Conservation (phyloP, 2,888 invertebrate species). For the Nineta flava region DNA sequence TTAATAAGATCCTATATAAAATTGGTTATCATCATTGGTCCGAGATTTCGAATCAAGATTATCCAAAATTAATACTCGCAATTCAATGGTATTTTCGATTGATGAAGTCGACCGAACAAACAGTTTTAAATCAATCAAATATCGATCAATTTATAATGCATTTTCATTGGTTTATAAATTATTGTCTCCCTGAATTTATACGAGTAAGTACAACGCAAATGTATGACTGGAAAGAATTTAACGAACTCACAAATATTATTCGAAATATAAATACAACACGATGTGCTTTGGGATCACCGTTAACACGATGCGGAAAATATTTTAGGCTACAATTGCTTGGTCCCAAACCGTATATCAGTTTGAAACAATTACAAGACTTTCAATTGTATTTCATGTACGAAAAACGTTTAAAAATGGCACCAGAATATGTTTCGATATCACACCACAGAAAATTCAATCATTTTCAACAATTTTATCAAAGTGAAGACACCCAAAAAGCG, state of each 20-base stretch:
- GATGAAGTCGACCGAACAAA: too few species aligned
- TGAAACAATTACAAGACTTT: too few species aligned
- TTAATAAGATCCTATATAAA: background rate
- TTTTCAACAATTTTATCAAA: too few species aligned
- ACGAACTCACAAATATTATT: conserved; percentile 11
- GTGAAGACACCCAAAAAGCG: too few species aligned
- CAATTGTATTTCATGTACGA: too few species aligned
- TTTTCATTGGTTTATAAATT: conserved; percentile 58
- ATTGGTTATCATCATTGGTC: background rate
- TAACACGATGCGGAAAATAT: background rate
- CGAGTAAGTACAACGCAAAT: background rate
- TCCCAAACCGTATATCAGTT: too few species aligned
- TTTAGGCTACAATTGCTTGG: too few species aligned
- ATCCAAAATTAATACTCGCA: background rate
- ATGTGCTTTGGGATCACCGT: background rate
- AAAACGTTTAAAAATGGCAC: too few species aligned
- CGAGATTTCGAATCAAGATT: background rate
- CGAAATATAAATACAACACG: conserved; percentile 17
- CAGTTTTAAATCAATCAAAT: too few species aligned
- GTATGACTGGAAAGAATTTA: background rate
- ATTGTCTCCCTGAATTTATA: conserved; percentile 28
- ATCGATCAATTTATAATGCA: conserved; percentile 37
- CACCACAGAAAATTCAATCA: too few species aligned
- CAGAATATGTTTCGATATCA: too few species aligned
- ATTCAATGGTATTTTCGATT: background rate